A percentile compares a stretch with the other conserved stretches of the same genome.
Evolutionary conservation across 2,113 vertebrate species (phyloP).

Genomic region (Lampris incognitus): DNA sequence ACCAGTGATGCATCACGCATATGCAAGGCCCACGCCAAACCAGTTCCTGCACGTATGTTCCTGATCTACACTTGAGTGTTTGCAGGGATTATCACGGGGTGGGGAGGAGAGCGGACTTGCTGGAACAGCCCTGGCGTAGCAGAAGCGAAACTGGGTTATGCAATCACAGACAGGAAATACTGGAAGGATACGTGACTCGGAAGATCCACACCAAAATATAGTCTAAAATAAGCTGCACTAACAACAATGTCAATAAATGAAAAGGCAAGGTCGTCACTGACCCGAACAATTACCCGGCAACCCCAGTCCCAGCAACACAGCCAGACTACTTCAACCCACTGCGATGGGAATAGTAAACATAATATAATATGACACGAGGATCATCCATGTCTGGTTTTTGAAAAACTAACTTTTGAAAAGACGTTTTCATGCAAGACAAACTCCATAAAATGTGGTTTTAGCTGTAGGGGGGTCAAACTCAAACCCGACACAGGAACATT

Average conservation of each 20-base stretch:
- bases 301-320: too few species aligned
- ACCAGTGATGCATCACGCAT: background rate
- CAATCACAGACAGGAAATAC: slow-evolving; percentile 65
- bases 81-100: background rate
- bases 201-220: slow-evolving; percentile 25
- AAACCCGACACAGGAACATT: background rate
- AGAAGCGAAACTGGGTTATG: slow-evolving; percentile 64
- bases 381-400: slow-evolving; percentile 7
- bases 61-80: background rate
- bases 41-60: slow-evolving; percentile 20
- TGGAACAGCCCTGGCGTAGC: slow-evolving; percentile 15
- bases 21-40: slow-evolving; percentile 30
- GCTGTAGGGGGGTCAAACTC: background rate
- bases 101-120: slow-evolving; percentile 10
- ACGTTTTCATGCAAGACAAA: slow-evolving; percentile 9
- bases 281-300: too few species aligned
- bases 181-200: slow-evolving; percentile 41
- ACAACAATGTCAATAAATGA: background rate
- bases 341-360: too few species aligned
- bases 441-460: slow-evolving; percentile 2
- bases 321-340: too few species aligned
- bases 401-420: slow-evolving; percentile 23
- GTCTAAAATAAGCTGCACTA: slow-evolving; percentile 8
- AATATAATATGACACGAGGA: too few species aligned
- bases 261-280: background rate